A percentile compares a stretch with the other conserved stretches of the same genome.
phyloP scores from a whole-genome alignment of 2,113 vertebrate genomes.

The Felis chaus region DNA sequence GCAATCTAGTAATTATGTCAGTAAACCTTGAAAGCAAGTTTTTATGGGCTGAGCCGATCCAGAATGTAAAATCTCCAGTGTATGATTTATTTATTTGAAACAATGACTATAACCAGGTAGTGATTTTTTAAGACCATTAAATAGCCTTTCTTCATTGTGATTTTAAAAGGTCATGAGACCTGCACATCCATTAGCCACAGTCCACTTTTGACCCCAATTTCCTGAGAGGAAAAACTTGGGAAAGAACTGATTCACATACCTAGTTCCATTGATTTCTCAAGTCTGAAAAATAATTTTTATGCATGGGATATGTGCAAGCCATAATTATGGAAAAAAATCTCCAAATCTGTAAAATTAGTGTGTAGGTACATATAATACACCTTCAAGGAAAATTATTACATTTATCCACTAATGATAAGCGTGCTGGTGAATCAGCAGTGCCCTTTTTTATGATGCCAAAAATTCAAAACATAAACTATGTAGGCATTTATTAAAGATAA shows the following conservation, averaged over 20 bases:
- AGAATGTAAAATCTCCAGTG: neutral
- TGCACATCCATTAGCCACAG: neutral
- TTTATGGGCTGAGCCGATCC: neutral
- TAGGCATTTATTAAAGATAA: neutral
- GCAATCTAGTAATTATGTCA: neutral
- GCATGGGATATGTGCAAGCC: neutral
- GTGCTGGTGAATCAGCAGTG: neutral
- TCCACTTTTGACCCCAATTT: neutral
- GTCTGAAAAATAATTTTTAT: neutral
- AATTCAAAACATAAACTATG: neutral
- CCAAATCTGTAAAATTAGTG: neutral
- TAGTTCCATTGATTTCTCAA: neutral
- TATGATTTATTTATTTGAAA: constrained; percentile 23
- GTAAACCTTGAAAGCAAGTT: neutral
- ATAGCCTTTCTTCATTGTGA: neutral
- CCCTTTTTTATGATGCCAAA: neutral
- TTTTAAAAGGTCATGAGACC: neutral
- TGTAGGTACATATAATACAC: neutral
- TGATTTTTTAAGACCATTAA: neutral
- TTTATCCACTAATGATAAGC: neutral
- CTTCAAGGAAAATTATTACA: neutral
- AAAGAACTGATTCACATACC: neutral
- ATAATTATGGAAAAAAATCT: neutral
- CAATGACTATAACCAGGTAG: neutral
- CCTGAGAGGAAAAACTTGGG: neutral